Evolutionary conservation across 2,113 vertebrate genomes (phyloP), one percentile per base, ranked within the genome.

Genomic region (Gallinago jamesoni): DNA sequence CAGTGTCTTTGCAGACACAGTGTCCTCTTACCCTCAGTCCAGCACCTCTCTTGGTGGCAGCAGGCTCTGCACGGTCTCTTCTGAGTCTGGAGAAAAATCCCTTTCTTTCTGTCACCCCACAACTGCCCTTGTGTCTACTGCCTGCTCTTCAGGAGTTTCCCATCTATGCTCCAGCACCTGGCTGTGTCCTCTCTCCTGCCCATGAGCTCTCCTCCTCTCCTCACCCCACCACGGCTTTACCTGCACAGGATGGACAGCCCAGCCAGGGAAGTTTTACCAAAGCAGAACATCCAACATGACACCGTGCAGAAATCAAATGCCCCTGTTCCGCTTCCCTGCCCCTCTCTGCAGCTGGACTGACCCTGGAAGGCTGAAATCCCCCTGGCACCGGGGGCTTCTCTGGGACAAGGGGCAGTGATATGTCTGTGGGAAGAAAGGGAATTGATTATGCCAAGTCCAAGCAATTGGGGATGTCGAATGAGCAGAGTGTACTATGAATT

Each of bases 221-320:
- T 75, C 17, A 14, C 3, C 10, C 18, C 43, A 7, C 11, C 47
- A 62, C 10, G 17, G 12, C 39, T 45, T 60, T n/a, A 30, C 6
- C 12, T 57, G 35, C 18, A 2, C 59, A 82, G 48, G 55, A 50
- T 41, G 31, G 37, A 52, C 33, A 73, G 53, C 47, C 59, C 59
- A 68, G 53, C 7, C 3, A 5, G n/a, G 47, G 31, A 11, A 35
- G 35, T n/a, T 45, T n/a, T 5, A 21, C 33, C 24, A 74, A 28
- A 63, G 48, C 19, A 87, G 50, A 79, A 27, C 6, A n/a, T 33
- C 35, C 56, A 66, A 8, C 14, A 20, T 1, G 16, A 52, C 12
- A 4, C 14, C 0, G 1, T 9, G 8, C 4, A 15, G 69, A 33
- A 41, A n/a, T 37, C 20, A 52, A 25, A 30, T 4, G 6, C 3